phyloP scores from a whole-genome alignment of 2,888 invertebrate genomes.

The Pherbina coryleti region DNA sequence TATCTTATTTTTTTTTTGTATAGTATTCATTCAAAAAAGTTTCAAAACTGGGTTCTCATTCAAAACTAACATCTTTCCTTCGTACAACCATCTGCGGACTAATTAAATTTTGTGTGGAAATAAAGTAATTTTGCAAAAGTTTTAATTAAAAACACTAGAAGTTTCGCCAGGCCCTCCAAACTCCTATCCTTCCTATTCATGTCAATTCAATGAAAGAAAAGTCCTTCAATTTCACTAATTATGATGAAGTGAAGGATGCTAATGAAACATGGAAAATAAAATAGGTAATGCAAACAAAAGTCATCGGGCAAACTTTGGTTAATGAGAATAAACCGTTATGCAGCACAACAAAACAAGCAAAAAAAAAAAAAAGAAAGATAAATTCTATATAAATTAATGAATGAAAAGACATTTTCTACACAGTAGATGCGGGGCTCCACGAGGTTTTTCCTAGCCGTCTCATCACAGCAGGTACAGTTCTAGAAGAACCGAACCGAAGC shows the following conservation, averaged over 20 bases:
- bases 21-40: no score
- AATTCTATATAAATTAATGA: conserved; percentile 2
- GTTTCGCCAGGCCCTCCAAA: background rate
- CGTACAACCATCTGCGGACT: background rate
- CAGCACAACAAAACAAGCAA: background rate
- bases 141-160: conserved; percentile 27
- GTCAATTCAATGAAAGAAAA: conserved; percentile 14
- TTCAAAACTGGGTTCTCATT: no score
- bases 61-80: background rate
- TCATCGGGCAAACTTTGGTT: background rate
- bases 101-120: conserved; percentile 8
- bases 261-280: background rate
- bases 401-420: background rate
- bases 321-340: background rate
- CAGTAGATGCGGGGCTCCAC: background rate
- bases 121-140: background rate
- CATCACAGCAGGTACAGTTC: background rate
- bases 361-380: background rate
- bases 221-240: conserved; percentile 31
- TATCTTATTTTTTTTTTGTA: no score
- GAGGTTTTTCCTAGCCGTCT: background rate
- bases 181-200: background rate
- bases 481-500: background rate
- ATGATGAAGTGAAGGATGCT: background rate
- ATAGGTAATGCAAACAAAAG: conserved; percentile 15